Base-by-base conservation (phyloP, 2,797 vertebrate genomes). In the Ptychobarbus kaznakovi region DNA sequence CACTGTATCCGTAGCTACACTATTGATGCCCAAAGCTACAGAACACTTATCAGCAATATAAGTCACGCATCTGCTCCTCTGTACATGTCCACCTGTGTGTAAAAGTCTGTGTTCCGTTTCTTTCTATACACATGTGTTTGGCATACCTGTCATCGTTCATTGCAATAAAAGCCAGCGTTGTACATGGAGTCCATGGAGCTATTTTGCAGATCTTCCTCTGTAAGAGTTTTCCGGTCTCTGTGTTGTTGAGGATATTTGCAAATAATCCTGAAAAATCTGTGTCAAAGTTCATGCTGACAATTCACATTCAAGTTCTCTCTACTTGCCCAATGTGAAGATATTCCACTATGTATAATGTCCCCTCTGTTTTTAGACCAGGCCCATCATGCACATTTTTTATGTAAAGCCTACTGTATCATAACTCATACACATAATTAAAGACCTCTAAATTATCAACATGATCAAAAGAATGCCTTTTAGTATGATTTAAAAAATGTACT, bases 1-100 rank as follows among this genome's bases (percentile, higher is more conserved):
- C 3, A 69, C 83, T 56, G 69, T 42, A 66, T 66, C 15, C 28
- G 28, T 35, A 66, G 77, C 68, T 84, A 73, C 56, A 65, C 65
- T 49, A 46, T n/a, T 65, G 51, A 84, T 46, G 38, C 61, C 69
- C 80, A 80, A 86, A 81, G 61, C 85, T 80, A 40, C 46, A 86
- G 38, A 79, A 85, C 68, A 58, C 61, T 86, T 80, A 83, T 80
- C 87, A 80, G n/a, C 75, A 63, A 22, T 15, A 49, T 4, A 56
- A 56, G 88, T 85, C 88, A 89, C 28, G 87, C 86, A 86, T 68
- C 88, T 83, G 82, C 80, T 83, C 8, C 69, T 88, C 79, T 86
- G 58, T 84, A 65, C 87, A 20, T 77, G 80, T 80, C 56, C 38
- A 40, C n/a, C 56, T 80, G 58, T 66, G 72, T 49, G 42, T 53